Conservation (phyloP, 2,888 invertebrate species). For the Spisula solida region DNA sequence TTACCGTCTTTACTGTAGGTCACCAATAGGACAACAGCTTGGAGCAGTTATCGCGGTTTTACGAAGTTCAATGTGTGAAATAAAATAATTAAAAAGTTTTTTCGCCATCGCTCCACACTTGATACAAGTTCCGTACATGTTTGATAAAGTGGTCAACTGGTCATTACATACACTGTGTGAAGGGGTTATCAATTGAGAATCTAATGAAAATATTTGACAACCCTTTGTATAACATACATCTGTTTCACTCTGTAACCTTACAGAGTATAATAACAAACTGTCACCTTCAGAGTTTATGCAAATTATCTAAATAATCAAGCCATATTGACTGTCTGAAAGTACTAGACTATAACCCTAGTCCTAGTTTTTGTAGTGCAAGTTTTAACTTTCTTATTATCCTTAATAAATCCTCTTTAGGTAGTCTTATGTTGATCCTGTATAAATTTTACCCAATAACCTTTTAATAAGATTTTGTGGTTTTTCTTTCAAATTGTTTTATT, state of each 20-base stretch:
- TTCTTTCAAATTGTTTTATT: not conserved
- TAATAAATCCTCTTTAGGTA: not conserved
- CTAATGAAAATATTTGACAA: slow-evolving; percentile 22
- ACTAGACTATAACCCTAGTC: not conserved
- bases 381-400: not conserved
- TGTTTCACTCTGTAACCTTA: slow-evolving; percentile 12
- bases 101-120: not conserved
- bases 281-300: not conserved
- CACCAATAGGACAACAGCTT: slow-evolving; percentile 7
- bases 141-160: not conserved
- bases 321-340: not conserved
- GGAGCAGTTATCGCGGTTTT: not conserved
- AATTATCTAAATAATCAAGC: not conserved
- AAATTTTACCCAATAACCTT: not conserved
- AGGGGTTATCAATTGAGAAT: slow-evolving; percentile 2
- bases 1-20: not conserved
- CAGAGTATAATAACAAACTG: not conserved
- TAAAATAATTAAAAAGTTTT: slow-evolving; percentile 2
- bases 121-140: not conserved
- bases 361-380: slow-evolving; percentile 13
- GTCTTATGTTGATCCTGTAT: not conserved
- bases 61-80: slow-evolving; percentile 3
- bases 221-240: not conserved
- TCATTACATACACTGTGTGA: slow-evolving; percentile 11
- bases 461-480: slow-evolving; percentile 16